phyloP scores from a whole-genome alignment of 2,888 invertebrate species.

The Mythimna ferrago region DNA sequence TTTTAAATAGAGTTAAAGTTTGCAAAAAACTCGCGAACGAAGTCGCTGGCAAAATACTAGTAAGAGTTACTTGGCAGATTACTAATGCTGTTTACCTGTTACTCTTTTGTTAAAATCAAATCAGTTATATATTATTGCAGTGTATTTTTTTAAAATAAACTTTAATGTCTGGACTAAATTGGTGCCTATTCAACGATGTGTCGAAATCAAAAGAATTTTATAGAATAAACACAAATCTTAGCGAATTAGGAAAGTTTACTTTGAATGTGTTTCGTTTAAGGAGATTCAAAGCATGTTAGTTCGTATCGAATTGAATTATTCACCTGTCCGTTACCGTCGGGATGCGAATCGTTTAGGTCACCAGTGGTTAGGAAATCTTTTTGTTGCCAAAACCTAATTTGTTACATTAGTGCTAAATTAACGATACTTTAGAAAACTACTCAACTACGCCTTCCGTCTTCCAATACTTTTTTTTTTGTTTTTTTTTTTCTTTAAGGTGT shows the following conservation, averaged over 20 bases:
- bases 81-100: constrained; percentile 7
- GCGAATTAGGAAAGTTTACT: constrained; percentile 20
- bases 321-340: constrained; percentile 12
- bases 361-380: not conserved
- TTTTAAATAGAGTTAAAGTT: too few species aligned
- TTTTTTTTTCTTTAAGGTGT: too few species aligned
- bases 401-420: not conserved
- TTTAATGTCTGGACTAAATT: constrained; percentile 23
- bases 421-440: not conserved
- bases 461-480: not conserved
- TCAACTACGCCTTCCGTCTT: not conserved
- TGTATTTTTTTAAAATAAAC: constrained; percentile 12
- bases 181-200: constrained; percentile 13
- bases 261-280: constrained; percentile 3
- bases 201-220: constrained; percentile 20
- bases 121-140: constrained; percentile 14
- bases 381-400: not conserved
- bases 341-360: not conserved
- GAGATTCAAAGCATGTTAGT: constrained; percentile 26
- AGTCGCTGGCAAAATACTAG: not conserved
- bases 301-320: constrained; percentile 15
- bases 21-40: too few species aligned
- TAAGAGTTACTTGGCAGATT: constrained; percentile 17
- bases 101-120: constrained; percentile 36
- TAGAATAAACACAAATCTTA: constrained; percentile 23